Evolutionary conservation across 2,888 invertebrate species (phyloP).

Genomic region (Cantharis lateralis): DNA sequence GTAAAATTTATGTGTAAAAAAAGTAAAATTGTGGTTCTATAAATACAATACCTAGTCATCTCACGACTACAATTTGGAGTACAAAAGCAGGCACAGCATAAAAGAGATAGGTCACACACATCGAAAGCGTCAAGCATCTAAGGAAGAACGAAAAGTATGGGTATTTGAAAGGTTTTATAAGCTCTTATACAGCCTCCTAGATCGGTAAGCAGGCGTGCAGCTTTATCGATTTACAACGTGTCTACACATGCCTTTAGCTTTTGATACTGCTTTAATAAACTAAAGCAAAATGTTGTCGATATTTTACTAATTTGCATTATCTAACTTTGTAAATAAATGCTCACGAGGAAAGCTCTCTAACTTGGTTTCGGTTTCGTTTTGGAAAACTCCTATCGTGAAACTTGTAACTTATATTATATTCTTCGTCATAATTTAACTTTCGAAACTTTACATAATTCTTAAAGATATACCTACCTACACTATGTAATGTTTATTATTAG

Average conservation of each 20-base stretch:
- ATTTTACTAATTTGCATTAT: background rate
- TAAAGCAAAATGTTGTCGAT: conserved; percentile 2
- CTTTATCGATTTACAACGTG: conserved; percentile 31
- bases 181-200: conserved; percentile 28
- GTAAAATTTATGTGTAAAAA: background rate
- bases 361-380: background rate
- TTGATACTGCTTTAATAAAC: conserved; percentile 27
- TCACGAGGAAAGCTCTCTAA: background rate
- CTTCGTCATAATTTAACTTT: background rate
- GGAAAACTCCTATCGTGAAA: background rate
- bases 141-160: conserved; percentile 28
- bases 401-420: background rate
- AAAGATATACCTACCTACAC: background rate
- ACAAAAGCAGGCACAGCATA: conserved; percentile 29
- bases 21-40: conserved; percentile 22
- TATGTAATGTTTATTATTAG: background rate
- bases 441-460: background rate
- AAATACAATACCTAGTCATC: conserved; percentile 29
- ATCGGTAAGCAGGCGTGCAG: conserved; percentile 31
- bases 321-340: background rate
- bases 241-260: conserved; percentile 28
- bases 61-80: conserved; percentile 32
- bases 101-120: conserved; percentile 29
- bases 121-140: conserved; percentile 27
- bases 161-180: conserved; percentile 33